Conservation (phyloP, 2,888 invertebrate genomes). For the Agrochola circellaris region DNA sequence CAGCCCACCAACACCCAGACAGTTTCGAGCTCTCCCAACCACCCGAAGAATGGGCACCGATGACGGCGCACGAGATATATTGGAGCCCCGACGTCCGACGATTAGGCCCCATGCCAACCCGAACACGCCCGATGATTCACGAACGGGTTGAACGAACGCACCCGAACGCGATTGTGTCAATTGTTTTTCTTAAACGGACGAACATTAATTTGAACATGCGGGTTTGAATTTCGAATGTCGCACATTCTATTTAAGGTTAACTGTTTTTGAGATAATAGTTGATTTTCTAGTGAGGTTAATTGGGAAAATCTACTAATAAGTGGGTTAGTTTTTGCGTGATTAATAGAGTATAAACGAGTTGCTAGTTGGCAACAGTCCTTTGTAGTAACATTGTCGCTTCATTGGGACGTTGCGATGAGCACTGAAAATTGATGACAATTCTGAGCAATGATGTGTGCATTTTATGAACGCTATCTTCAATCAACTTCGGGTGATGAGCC, state of each 20-base stretch:
- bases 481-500: slow-evolving; percentile 24
- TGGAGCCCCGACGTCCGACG: slow-evolving; percentile 84
- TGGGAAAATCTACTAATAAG: slow-evolving; percentile 47
- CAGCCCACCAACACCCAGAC: slow-evolving; percentile 86
- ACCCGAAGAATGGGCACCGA: slow-evolving; percentile 87
- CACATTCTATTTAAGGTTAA: slow-evolving; percentile 69
- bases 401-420: slow-evolving; percentile 52
- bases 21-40: slow-evolving; percentile 84
- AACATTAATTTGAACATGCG: slow-evolving; percentile 85
- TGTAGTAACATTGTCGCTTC: slow-evolving; percentile 29
- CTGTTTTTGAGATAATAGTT: slow-evolving; percentile 66
- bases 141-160: slow-evolving; percentile 84
- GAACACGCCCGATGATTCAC: slow-evolving; percentile 84
- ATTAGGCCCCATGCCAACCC: slow-evolving; percentile 89
- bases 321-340: slow-evolving; percentile 60
- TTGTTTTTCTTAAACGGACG: slow-evolving; percentile 88
- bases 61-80: slow-evolving; percentile 88
- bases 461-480: slow-evolving; percentile 46
- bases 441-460: slow-evolving; percentile 53
- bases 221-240: slow-evolving; percentile 82
- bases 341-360: slow-evolving; percentile 47
- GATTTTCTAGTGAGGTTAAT: slow-evolving; percentile 60
- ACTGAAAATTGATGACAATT: slow-evolving; percentile 63
- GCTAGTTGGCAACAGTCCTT: slow-evolving; percentile 51
- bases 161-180: slow-evolving; percentile 82